Base-by-base conservation (phyloP, 2,888 invertebrate genomes). In the Drosophila paramelanica region DNA sequence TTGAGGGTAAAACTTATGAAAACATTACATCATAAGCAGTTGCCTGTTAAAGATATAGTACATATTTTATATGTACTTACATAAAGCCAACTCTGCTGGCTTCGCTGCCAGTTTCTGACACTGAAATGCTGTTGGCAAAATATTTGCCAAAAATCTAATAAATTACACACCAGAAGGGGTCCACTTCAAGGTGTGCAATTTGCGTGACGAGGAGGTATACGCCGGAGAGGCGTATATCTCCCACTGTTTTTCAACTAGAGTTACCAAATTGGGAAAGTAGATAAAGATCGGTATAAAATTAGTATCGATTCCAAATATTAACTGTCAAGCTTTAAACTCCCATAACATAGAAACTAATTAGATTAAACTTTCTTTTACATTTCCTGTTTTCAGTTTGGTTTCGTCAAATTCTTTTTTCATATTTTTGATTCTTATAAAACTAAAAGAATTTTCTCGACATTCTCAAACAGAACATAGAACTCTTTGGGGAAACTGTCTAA, bases 11-110 rank as follows among this genome's bases (percentile, higher is more conserved):
- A 60, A 64, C 73, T 81, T 83, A 81, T 87, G 66, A 87, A 88
- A 82, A 85, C 72, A 82, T 89, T 89, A 88, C 86, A 85, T 85
- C 83, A 88, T 82, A 84, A 76, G 79, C 79, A 88, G 62, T 62
- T 60, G 27, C 57, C 41, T 20, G 31, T 41, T 42, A 33, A 45
- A 53, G 31, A 55, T 56, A 27, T 39, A 20, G 7, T 31, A 58
- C 20, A 43, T 25, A 42, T 8, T 27, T 38, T 20, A 38, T 27
- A 31, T 41, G 17, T 51, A 27, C 41, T 31, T 45, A 61, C 13
- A 56, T 13, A 13, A 33, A 49, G 36, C 41, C 41, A 31, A 33
- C 31, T 67, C 46, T 52, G 45, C 20, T 57, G 60, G 52, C 55
- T 53, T 56, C 33, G 67, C 74, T 64, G 50, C 27, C 83, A 77